phyloP scores from a whole-genome alignment of 1,140 invertebrate species.

The Brachionus manjavacas region DNA sequence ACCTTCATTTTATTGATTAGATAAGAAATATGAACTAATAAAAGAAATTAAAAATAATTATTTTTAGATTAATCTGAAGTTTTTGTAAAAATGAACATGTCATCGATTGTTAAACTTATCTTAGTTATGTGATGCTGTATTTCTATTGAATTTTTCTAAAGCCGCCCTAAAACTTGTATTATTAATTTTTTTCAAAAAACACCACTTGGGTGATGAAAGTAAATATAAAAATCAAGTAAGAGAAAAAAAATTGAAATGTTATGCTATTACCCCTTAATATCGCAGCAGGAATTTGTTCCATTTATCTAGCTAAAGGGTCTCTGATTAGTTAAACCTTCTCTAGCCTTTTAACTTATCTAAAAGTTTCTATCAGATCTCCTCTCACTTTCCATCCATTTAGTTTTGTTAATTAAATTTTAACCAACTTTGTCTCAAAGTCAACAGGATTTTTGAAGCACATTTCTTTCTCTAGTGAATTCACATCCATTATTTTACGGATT shows the following conservation, averaged over 20 bases:
- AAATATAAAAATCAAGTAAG: no score
- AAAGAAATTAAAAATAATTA: no score
- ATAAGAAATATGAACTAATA: no score
- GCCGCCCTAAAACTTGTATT: neutral
- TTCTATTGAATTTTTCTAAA: neutral
- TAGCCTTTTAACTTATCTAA: neutral
- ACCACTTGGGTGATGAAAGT: no score
- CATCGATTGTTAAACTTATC: no score
- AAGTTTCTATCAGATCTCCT: neutral
- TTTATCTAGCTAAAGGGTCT: neutral
- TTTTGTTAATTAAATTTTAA: neutral
- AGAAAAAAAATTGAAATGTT: no score
- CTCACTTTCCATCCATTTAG: neutral
- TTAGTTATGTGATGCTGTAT: neutral
- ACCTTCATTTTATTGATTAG: no score
- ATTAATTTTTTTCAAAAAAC: no score
- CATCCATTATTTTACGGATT: no score
- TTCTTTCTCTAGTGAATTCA: neutral
- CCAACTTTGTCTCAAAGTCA: neutral
- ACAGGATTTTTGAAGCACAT: neutral
- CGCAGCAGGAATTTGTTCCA: neutral
- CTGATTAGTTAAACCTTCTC: neutral
- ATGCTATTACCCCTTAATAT: neutral
- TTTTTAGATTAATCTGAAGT: no score
- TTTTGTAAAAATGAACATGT: no score